Percentiles rank a stretch among this genome's conserved stretches.
Conservation (phyloP, 2,113 vertebrate species). For the Helogale parvula region DNA sequence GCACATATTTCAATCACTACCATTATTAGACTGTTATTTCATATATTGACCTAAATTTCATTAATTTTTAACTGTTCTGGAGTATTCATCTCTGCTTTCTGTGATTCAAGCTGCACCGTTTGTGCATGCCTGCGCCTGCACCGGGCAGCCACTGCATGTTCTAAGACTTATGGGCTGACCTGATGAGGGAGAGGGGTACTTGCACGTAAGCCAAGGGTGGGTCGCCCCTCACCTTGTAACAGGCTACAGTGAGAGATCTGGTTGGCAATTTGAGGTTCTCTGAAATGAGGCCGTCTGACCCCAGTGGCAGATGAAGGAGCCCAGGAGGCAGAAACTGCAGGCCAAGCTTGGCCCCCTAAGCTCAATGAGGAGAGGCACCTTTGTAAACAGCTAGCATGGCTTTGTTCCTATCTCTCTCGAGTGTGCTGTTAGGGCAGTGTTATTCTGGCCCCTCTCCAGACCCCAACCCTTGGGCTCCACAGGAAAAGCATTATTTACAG, state of each 20-base stretch:
- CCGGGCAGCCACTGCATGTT: neutral
- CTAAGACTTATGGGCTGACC: neutral
- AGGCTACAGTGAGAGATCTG: neutral
- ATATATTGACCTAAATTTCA: neutral
- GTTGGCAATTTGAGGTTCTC: neutral
- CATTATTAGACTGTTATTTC: neutral
- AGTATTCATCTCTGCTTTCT: neutral
- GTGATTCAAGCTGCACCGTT: neutral
- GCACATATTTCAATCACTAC: neutral
- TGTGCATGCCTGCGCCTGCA: neutral
- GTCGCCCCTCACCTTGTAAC: too few species aligned
- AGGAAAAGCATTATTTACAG: neutral
- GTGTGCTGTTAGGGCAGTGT: neutral
- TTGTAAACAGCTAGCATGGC: neutral
- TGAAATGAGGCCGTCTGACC: neutral
- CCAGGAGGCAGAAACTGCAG: neutral
- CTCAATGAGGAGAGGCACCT: fast-evolving
- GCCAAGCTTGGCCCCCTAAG: neutral
- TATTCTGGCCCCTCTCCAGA: neutral
- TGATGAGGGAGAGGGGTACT: neutral
- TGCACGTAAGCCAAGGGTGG: neutral
- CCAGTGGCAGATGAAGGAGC: neutral
- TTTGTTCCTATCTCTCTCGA: neutral
- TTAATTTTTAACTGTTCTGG: neutral
- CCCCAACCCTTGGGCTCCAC: neutral